These are phyloP conservation scores for Furcifer pardalis DNA, from an alignment of 2,797 vertebrate genomes.

Conservation along the genomic window DNA sequence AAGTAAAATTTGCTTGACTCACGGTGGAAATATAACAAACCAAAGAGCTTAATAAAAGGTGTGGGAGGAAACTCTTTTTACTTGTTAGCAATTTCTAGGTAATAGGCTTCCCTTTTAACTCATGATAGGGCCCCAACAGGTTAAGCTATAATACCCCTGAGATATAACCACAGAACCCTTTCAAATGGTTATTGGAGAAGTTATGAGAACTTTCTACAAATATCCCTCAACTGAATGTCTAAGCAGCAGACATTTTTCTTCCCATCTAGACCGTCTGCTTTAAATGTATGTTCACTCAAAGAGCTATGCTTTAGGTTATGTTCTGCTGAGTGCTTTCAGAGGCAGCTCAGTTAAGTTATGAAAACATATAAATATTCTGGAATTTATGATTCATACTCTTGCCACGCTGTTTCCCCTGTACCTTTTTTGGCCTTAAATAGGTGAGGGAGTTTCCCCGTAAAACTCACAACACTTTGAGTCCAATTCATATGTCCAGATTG, in stretches of 20 bases:
- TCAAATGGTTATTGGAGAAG: background rate
- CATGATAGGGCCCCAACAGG: background rate
- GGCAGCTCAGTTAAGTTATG: constrained; percentile 14
- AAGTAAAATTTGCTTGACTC: background rate
- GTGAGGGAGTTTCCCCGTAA: constrained; percentile 13
- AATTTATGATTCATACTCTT: constrained; percentile 13
- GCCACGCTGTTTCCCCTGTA: background rate
- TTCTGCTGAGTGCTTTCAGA: constrained; percentile 4
- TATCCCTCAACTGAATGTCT: background rate
- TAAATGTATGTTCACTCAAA: background rate
- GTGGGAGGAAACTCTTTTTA: background rate
- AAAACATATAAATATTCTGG: constrained; percentile 13
- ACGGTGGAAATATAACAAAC: constrained; percentile 13
- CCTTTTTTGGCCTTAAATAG: constrained; percentile 7
- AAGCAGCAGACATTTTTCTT: background rate
- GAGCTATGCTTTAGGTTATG: constrained; percentile 2
- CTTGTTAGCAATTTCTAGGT: constrained; percentile 2
- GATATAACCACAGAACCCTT: background rate
- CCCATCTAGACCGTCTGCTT: background rate
- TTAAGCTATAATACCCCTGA: background rate
- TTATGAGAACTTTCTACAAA: background rate
- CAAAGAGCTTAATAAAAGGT: constrained; percentile 5
- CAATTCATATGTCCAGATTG: background rate
- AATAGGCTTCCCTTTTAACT: constrained; percentile 23
- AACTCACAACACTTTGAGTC: background rate